Percentiles rank a stretch among this genome's conserved stretches.
These are phyloP conservation scores for Syncerus caffer DNA, from an alignment of 2,797 vertebrate species.

Conservation along the genomic window DNA sequence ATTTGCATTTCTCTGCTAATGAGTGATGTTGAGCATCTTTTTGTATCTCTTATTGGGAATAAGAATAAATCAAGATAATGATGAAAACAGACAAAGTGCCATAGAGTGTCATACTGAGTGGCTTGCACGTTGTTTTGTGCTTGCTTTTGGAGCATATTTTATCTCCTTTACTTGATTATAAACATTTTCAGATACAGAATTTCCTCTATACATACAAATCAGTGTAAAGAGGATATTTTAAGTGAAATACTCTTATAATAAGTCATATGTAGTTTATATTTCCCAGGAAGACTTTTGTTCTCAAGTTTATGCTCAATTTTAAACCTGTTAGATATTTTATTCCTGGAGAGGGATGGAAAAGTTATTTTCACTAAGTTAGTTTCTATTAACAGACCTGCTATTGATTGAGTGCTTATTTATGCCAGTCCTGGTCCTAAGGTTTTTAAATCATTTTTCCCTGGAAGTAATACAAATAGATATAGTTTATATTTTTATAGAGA, in stretches of 20 bases:
- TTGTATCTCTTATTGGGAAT: neutral
- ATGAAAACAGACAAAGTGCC: neutral
- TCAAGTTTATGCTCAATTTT: neutral
- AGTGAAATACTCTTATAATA: neutral
- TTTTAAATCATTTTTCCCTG: slow-evolving; percentile 15
- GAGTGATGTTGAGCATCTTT: no score
- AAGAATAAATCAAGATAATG: neutral
- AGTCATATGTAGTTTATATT: neutral
- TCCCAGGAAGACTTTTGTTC: neutral
- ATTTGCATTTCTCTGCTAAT: no score
- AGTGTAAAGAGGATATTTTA: neutral
- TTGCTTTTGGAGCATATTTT: neutral
- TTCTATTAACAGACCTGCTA: neutral
- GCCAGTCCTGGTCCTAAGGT: neutral
- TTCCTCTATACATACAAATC: neutral
- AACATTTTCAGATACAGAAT: neutral
- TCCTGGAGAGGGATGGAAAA: neutral
- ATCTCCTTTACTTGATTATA: neutral
- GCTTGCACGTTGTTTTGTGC: neutral
- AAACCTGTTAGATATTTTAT: neutral
- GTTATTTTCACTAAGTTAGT: neutral
- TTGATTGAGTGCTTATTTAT: neutral
- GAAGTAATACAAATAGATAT: neutral
- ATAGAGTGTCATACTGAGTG: neutral
- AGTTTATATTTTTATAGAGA: neutral